Evolutionary conservation across 1,140 invertebrate species (phyloP).

Genomic region (Drosophila rufa): DNA sequence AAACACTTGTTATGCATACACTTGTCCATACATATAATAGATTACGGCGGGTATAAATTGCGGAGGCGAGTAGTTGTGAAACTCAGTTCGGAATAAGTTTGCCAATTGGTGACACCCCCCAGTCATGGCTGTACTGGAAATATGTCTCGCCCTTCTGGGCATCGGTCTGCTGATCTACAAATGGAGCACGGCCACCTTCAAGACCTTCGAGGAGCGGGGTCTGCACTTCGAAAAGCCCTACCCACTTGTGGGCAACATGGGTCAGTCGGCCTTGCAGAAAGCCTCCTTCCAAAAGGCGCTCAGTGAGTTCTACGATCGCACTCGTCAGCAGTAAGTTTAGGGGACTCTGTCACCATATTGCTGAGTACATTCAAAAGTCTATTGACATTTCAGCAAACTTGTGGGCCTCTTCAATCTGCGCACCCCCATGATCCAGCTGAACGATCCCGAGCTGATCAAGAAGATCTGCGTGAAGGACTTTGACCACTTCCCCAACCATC

Average conservation of each 20-base stretch:
- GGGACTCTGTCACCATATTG: not conserved
- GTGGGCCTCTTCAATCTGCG: constrained; percentile 86
- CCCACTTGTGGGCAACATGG: constrained; percentile 80
- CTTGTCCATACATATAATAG: not conserved
- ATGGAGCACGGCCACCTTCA: constrained; percentile 57
- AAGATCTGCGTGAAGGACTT: constrained; percentile 88
- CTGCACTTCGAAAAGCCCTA: constrained; percentile 78
- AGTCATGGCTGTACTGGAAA: constrained; percentile 36
- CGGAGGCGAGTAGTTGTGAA: not conserved
- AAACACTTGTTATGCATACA: not conserved
- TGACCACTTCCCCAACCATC: constrained; percentile 88
- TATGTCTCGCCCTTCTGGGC: constrained; percentile 29
- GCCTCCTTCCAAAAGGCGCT: constrained; percentile 58
- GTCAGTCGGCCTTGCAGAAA: constrained; percentile 57
- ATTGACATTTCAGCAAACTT: constrained; percentile 80
- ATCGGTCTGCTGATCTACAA: constrained; percentile 48
- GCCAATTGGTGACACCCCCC: not conserved
- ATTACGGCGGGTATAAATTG: constrained; percentile 36
- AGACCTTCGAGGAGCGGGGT: constrained; percentile 78
- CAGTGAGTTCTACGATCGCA: constrained; percentile 63
- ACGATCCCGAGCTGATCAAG: constrained; percentile 88
- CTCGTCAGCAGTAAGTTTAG: constrained; percentile 62
- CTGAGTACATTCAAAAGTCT: not conserved
- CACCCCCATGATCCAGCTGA: constrained; percentile 86
- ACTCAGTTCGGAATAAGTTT: constrained; percentile 18